Percentiles rank a stretch among this genome's conserved stretches.
phyloP scores from a whole-genome alignment of 2,113 vertebrate genomes.

The Nicator chloris region DNA sequence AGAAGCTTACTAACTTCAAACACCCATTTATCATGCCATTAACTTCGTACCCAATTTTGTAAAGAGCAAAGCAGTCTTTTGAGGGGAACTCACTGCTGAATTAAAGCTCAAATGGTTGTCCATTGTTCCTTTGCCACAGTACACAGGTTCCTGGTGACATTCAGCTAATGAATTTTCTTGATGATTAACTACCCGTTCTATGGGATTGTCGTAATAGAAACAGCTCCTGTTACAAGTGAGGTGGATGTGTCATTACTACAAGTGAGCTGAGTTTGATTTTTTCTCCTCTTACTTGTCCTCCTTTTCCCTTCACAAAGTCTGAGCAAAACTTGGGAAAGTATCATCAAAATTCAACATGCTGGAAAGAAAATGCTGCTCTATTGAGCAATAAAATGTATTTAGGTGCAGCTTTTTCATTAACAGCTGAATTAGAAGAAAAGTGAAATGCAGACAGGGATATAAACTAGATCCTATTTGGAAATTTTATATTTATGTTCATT shows the following conservation, averaged over 20 bases:
- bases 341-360: conserved; percentile 46
- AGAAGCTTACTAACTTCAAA: conserved; percentile 10
- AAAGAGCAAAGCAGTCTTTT: conserved; percentile 5
- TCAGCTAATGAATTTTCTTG: conserved; percentile 74
- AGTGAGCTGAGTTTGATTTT: background rate
- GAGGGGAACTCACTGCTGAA: conserved; percentile 33
- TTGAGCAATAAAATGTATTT: conserved; percentile 27
- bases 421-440: background rate
- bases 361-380: conserved; percentile 39
- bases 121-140: conserved; percentile 62
- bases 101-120: conserved; percentile 54
- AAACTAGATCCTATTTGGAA: background rate
- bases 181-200: conserved; percentile 72
- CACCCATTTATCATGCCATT: conserved; percentile 46
- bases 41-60: conserved; percentile 16
- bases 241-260: conserved; percentile 43
- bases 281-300: background rate
- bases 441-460: background rate
- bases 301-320: conserved; percentile 27
- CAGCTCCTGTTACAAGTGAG: conserved; percentile 28
- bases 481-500: conserved; percentile 19
- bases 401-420: conserved; percentile 9
- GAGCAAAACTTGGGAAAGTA: conserved; percentile 40
- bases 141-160: conserved; percentile 65
- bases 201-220: conserved; percentile 48